Base-by-base conservation (phyloP, 2,797 vertebrate genomes). In the Anomalospiza imberbis region DNA sequence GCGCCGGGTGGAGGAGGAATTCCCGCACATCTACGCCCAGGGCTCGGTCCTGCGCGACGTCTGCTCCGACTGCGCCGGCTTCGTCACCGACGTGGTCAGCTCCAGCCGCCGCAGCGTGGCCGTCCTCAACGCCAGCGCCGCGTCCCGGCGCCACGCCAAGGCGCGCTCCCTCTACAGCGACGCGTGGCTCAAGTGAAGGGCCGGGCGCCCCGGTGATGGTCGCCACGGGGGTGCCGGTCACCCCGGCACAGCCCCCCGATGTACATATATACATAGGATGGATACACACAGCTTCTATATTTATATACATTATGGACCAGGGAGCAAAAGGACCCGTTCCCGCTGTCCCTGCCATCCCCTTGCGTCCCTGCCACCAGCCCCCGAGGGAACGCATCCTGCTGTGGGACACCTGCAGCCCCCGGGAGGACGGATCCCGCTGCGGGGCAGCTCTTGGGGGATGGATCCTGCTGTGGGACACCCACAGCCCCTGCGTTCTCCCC, bases 21-120 rank as follows among this genome's bases (percentile, higher is more conserved):
- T 99, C 92, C 99, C 99, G 1, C 99, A 99, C 94, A 98, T 99
- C 78, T 99, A 99, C 8, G 97, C 98, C 7, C 98, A 99, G 1
- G 99, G 99, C 97, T 99, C 99, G 19, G 96, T 98, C 65, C 98
- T 99, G 89, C 98, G 98, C 13, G 99, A 99, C 7, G 93, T 99
- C 92, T 99, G 99, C 75, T 98, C 97, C 0, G 99, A 99, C 85
- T 99, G 99, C 89, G 98, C 98, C 32, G 98, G 98, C 75, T 99
- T 99, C 1, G 98, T 99, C 21, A 98, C 98, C 0, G 99, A 99
- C 0, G 98, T 99, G 21, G 98, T 99, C 72, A 98, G 98, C 66
- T 99, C 99, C 88, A 99, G 99, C 95, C 98, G 99, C 81, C 98
- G 98, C 80, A 99, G 99, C 24, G 97, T 99, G 97, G 99, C 99